Percentiles rank a stretch among this genome's conserved stretches.
phyloP scores from a whole-genome alignment of 2,797 vertebrate species.

The Syngnathus rostellatus region DNA sequence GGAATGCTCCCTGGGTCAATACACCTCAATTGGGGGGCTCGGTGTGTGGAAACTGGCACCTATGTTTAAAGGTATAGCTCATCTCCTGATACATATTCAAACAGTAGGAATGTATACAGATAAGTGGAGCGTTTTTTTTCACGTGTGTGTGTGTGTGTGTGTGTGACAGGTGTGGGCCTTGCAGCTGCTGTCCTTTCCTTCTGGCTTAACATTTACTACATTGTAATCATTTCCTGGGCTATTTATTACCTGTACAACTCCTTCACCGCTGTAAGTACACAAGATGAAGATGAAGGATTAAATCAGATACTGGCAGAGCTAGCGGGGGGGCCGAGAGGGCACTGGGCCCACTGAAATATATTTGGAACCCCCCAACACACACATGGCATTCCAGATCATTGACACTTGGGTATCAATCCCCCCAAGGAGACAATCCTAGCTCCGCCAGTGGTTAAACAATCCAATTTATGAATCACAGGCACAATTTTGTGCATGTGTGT shows the following conservation, averaged over 20 bases:
- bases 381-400: no score
- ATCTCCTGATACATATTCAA: background rate
- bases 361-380: no score
- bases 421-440: no score
- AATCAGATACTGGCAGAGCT: background rate
- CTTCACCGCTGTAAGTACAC: slow-evolving; percentile 83
- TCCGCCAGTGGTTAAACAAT: slow-evolving; percentile 4
- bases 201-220: slow-evolving; percentile 99
- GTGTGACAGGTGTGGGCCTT: slow-evolving; percentile 84
- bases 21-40: slow-evolving; percentile 92
- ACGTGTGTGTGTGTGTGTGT: slow-evolving; percentile 19
- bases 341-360: no score
- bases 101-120: background rate
- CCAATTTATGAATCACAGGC: background rate
- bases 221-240: slow-evolving; percentile 97
- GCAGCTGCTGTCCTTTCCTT: slow-evolving; percentile 96
- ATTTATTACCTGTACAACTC: slow-evolving; percentile 98
- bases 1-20: slow-evolving; percentile 90
- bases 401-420: no score
- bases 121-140: no score
- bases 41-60: slow-evolving; percentile 98
- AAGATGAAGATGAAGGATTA: slow-evolving; percentile 10
- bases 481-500: background rate
- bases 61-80: slow-evolving; percentile 91
- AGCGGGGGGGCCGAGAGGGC: no score